Conservation (phyloP, 2,888 invertebrate species). For the Abscondita cerata region DNA sequence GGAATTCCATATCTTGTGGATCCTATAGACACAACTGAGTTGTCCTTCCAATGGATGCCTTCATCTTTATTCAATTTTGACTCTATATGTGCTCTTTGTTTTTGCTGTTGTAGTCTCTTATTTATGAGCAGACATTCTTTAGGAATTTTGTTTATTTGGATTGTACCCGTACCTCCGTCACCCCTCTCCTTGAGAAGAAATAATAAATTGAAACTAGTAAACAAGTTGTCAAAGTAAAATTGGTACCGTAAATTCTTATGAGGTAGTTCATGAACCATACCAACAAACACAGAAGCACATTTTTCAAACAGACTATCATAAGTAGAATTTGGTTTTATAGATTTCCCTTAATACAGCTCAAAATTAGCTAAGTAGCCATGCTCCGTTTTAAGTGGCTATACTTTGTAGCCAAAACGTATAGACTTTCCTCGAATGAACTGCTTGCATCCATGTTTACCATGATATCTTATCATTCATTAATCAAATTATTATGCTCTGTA, state of each 20-base stretch:
- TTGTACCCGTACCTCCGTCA: background rate
- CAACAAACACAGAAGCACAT: background rate
- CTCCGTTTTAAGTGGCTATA: conserved; percentile 37
- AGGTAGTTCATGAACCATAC: too few relatives aligned
- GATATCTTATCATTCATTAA: conserved; percentile 13
- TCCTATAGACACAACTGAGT: too few relatives aligned
- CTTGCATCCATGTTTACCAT: too few relatives aligned
- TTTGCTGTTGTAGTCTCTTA: background rate
- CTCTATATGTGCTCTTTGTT: conserved; percentile 3
- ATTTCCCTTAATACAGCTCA: conserved; percentile 1
- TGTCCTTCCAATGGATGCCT: too few relatives aligned
- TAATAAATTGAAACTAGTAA: background rate
- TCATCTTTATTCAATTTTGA: conserved; percentile 1
- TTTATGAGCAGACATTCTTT: background rate
- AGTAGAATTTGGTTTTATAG: background rate
- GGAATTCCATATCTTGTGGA: background rate
- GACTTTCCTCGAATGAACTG: conserved; percentile 44
- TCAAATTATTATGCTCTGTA: background rate
- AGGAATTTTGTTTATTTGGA: background rate
- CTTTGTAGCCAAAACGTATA: conserved; percentile 43
- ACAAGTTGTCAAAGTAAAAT: too few relatives aligned
- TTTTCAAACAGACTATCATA: background rate
- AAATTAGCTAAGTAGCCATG: background rate
- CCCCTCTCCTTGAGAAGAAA: background rate
- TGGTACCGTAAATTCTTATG: too few relatives aligned